Percentiles rank a stretch among this genome's conserved stretches.
Evolutionary conservation across 2,888 invertebrate species (phyloP).

Genomic region (Drosophila putrida): DNA sequence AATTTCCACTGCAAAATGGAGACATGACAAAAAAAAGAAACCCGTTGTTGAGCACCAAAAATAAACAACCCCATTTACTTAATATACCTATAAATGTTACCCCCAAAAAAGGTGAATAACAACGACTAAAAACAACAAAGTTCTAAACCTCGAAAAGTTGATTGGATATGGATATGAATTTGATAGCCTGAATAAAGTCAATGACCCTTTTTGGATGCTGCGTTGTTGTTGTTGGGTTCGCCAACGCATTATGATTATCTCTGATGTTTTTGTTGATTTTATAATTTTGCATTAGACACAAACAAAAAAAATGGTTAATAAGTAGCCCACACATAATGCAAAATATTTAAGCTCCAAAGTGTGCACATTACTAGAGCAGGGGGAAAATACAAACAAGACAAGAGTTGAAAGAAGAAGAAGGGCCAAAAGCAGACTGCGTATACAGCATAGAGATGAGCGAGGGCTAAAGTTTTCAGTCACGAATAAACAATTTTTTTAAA

Average conservation of each 20-base stretch:
- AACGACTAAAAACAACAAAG: constrained; percentile 4
- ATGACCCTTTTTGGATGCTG: constrained; percentile 50
- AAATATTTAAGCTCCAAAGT: constrained; percentile 32
- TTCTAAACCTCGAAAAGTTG: constrained; percentile 15
- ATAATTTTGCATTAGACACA: constrained; percentile 16
- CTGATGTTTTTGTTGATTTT: constrained; percentile 16
- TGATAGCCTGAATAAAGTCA: constrained; percentile 40
- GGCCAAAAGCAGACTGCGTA: constrained; percentile 16
- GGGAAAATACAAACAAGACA: constrained; percentile 9
- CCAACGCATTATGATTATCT: constrained; percentile 45
- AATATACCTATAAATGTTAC: constrained; percentile 23
- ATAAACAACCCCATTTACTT: constrained; percentile 51
- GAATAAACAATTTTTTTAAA: constrained; percentile 1
- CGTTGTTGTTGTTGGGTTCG: constrained; percentile 8
- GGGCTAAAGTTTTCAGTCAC: background rate
- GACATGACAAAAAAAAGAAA: constrained; percentile 36
- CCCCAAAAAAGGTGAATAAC: constrained; percentile 54
- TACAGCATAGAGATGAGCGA: constrained; percentile 42
- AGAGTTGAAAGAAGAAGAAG: constrained; percentile 4
- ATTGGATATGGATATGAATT: constrained; percentile 32
- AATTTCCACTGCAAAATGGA: constrained; percentile 50
- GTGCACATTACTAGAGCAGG: constrained; percentile 33
- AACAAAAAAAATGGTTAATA: constrained; percentile 34
- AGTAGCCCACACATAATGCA: constrained; percentile 55
- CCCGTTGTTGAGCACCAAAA: constrained; percentile 20